Conservation (phyloP, 2,113 vertebrate species). For the Jacana jacana region DNA sequence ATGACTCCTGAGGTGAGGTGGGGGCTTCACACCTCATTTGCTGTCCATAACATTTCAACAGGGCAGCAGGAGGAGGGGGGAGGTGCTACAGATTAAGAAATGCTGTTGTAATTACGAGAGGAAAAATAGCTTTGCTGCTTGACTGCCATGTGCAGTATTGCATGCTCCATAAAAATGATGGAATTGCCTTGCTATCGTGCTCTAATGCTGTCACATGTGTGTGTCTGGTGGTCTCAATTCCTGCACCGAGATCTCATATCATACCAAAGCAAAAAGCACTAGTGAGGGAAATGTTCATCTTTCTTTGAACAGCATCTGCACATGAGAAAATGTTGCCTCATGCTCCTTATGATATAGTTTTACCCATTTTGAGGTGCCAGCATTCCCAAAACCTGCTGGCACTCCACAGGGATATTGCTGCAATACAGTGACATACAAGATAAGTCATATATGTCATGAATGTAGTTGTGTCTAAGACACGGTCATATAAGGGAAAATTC, state of each 20-base stretch:
- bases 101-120: not conserved
- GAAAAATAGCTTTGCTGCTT: not conserved
- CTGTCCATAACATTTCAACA: not conserved
- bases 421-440: not conserved
- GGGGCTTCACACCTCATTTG: not conserved
- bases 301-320: not conserved
- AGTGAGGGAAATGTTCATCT: not conserved
- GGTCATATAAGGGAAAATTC: not conserved
- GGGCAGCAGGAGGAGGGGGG: not conserved
- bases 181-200: not conserved
- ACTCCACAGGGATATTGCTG: not conserved
- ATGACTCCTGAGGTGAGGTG: not conserved
- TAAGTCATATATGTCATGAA: not conserved
- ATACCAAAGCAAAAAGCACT: not conserved
- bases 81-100: not conserved
- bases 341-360: not conserved
- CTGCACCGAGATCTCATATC: fast-evolving
- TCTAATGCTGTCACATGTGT: fast-evolving
- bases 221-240: not conserved
- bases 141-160: not conserved
- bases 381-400: not conserved
- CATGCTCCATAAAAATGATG: not conserved
- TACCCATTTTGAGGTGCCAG: not conserved
- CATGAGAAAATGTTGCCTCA: not conserved
- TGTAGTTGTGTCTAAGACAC: not conserved